These are phyloP conservation scores for Vespertilio murinus DNA, from an alignment of 2,797 vertebrate species.

Conservation along the genomic window DNA sequence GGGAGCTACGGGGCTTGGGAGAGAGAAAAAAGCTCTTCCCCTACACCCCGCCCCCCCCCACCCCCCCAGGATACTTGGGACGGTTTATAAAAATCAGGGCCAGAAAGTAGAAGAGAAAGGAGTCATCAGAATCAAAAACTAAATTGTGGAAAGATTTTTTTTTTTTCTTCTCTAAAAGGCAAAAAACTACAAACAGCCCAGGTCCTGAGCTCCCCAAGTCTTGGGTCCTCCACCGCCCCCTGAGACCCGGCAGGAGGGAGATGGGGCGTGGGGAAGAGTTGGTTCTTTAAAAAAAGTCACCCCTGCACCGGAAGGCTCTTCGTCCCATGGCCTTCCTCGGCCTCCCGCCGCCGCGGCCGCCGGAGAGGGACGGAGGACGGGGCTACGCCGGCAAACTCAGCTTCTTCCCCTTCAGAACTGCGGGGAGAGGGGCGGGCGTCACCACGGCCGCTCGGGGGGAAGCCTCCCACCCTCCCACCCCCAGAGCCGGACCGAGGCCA, in stretches of 20 bases:
- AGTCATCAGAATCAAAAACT: conserved; percentile 72
- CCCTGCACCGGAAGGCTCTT: conserved; percentile 51
- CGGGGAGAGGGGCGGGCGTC: neutral
- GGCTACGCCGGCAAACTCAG: conserved; percentile 83
- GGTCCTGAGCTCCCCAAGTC: conserved; percentile 67
- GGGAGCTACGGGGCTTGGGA: neutral
- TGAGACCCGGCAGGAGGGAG: conserved; percentile 44
- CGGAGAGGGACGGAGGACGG: conserved; percentile 23
- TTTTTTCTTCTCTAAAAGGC: conserved; percentile 77
- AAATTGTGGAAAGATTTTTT: conserved; percentile 73
- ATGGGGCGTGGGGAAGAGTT: neutral
- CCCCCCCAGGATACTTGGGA: neutral
- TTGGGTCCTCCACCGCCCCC: conserved; percentile 37
- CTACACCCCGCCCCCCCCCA: neutral
- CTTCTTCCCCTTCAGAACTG: conserved; percentile 86
- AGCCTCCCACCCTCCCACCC: neutral
- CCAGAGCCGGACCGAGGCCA: neutral
- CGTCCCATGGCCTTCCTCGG: neutral
- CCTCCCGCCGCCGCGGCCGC: neutral
- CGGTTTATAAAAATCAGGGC: conserved; percentile 73
- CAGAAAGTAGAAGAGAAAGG: conserved; percentile 62
- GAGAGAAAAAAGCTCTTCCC: neutral
- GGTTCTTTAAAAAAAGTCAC: conserved; percentile 69
- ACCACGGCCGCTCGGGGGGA: neutral
- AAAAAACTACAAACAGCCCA: conserved; percentile 75